Evolutionary conservation across 2,888 invertebrate genomes (phyloP).

Genomic region (Drosophila kanekoi): DNA sequence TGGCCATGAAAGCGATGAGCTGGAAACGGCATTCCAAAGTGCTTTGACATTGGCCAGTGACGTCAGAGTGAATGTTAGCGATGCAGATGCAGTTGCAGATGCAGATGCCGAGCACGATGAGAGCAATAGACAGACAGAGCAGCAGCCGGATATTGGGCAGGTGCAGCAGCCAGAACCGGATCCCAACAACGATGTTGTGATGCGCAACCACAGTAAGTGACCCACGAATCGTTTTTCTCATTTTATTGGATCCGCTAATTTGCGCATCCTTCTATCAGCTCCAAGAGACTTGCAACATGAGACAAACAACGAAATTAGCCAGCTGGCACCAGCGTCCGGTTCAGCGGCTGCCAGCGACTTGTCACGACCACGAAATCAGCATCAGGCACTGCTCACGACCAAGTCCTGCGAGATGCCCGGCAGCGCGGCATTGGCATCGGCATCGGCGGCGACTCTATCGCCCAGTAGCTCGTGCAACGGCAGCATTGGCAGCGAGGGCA

Average conservation of each 20-base stretch:
- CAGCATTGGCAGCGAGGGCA: conserved; percentile 81
- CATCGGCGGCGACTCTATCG: conserved; percentile 54
- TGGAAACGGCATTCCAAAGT: conserved; percentile 70
- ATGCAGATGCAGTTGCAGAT: conserved; percentile 29
- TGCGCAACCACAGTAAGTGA: conserved; percentile 65
- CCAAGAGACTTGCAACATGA: conserved; percentile 53
- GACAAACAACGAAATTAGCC: conserved; percentile 57
- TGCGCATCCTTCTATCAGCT: conserved; percentile 26
- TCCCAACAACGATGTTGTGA: neutral
- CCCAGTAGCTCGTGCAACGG: conserved; percentile 81
- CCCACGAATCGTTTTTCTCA: neutral
- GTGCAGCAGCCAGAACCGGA: conserved; percentile 5
- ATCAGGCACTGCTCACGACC: conserved; percentile 76
- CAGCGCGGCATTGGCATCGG: conserved; percentile 19
- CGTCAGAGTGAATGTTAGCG: conserved; percentile 64
- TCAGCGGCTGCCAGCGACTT: neutral
- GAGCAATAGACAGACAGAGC: conserved; percentile 6
- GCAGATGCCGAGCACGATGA: conserved; percentile 16
- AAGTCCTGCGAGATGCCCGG: conserved; percentile 78
- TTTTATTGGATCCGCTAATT: conserved; percentile 2
- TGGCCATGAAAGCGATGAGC: conserved; percentile 78
- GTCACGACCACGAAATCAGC: conserved; percentile 38
- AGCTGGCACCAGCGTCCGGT: neutral
- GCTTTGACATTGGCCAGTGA: conserved; percentile 71
- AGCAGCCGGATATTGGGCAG: conserved; percentile 3